phyloP scores from a whole-genome alignment of 1,140 invertebrate species.

The Whitmania pigra region DNA sequence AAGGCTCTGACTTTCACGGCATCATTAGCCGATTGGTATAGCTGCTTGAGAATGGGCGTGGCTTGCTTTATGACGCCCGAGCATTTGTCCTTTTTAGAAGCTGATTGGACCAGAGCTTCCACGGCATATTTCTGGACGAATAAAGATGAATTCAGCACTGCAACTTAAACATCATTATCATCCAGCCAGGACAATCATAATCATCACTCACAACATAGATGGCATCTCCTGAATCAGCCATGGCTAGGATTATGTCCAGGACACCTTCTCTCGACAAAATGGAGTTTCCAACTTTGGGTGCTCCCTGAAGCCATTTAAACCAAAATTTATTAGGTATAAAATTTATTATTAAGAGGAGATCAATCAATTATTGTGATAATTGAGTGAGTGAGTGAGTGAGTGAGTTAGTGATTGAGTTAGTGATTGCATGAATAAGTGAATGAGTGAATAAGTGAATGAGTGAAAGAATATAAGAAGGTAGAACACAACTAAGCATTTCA shows the following conservation, averaged over 20 bases:
- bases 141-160: conserved; percentile 9
- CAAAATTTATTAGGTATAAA: neutral
- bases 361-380: no score
- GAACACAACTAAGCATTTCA: no score
- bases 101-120: conserved; percentile 87
- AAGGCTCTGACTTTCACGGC: conserved; percentile 58
- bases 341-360: no score
- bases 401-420: no score
- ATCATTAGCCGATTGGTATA: conserved; percentile 83
- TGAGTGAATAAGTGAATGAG: no score
- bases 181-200: neutral
- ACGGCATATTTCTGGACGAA: conserved; percentile 65
- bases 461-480: no score
- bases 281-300: conserved; percentile 82
- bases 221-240: conserved; percentile 74
- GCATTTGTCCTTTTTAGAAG: conserved; percentile 94
- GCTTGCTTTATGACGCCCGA: conserved; percentile 78
- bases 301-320: conserved; percentile 48
- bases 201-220: conserved; percentile 55
- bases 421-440: no score
- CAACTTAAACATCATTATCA: neutral
- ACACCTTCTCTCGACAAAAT: conserved; percentile 82
- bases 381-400: no score
- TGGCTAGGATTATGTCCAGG: conserved; percentile 87
- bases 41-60: conserved; percentile 78